phyloP scores from a whole-genome alignment of 2,888 invertebrate genomes.

The Hirudinaria manillensis region DNA sequence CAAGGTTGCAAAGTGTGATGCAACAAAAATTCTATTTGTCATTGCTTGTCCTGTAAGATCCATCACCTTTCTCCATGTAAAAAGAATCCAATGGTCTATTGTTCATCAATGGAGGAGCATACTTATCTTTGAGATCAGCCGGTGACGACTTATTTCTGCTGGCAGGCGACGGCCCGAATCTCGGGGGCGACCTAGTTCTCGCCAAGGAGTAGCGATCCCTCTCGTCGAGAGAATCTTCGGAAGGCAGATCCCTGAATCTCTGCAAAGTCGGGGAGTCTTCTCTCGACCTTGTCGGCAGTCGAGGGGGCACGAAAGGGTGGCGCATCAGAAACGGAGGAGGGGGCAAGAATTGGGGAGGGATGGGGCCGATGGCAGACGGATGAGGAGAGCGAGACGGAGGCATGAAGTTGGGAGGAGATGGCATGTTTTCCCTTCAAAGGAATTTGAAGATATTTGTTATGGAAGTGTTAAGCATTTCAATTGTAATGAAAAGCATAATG shows the following conservation, averaged over 20 bases:
- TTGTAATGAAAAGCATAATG: too few species aligned
- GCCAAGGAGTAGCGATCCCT: neutral
- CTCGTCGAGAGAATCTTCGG: neutral
- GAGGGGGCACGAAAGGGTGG: neutral
- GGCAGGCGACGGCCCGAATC: neutral
- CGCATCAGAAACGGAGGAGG: neutral
- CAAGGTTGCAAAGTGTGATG: too few species aligned
- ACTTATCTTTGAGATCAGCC: neutral
- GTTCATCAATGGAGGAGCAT: too few species aligned
- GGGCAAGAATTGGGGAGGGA: neutral
- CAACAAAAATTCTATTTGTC: too few species aligned
- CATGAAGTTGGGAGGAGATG: too few species aligned
- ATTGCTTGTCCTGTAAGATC: too few species aligned
- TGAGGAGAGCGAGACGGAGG: too few species aligned
- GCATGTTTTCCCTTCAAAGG: too few species aligned
- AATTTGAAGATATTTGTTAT: too few species aligned
- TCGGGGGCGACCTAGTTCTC: constrained; percentile 3
- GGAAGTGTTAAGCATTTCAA: too few species aligned
- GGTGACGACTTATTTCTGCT: constrained; percentile 3
- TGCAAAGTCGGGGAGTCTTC: neutral
- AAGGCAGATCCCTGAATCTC: constrained; percentile 8
- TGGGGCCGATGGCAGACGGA: neutral
- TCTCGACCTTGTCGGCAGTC: neutral
- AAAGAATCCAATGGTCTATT: too few species aligned
- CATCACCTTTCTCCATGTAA: too few species aligned